Evolutionary conservation across 2,888 invertebrate genomes (phyloP).

Genomic region (Rosalia funebris): DNA sequence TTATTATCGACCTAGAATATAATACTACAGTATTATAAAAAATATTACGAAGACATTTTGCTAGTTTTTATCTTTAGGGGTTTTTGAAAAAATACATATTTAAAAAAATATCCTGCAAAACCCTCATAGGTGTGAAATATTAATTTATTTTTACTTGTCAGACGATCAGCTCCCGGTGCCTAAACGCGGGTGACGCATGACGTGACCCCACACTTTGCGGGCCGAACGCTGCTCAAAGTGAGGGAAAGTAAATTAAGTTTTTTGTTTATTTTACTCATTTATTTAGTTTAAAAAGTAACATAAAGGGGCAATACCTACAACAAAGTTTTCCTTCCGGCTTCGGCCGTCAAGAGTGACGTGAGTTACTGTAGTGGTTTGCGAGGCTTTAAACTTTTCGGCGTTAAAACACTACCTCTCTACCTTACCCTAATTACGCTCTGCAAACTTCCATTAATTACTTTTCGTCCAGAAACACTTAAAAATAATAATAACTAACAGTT

Average conservation of each 20-base stretch:
- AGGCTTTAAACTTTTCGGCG: constrained; percentile 16
- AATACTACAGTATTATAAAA: too few relatives aligned
- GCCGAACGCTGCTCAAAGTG: background rate
- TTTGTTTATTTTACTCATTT: constrained; percentile 8
- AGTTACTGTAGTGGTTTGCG: constrained; percentile 14
- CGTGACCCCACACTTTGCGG: background rate
- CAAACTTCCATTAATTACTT: constrained; percentile 9
- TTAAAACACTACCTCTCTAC: constrained; percentile 5
- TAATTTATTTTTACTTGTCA: background rate
- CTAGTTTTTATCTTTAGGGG: too few relatives aligned
- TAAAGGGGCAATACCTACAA: constrained; percentile 9
- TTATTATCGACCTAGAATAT: too few relatives aligned
- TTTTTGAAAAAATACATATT: too few relatives aligned
- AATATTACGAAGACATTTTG: too few relatives aligned
- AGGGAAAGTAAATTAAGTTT: background rate
- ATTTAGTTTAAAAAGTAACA: constrained; percentile 11
- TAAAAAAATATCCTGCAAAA: too few relatives aligned
- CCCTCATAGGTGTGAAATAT: too few relatives aligned
- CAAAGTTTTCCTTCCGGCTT: constrained; percentile 9
- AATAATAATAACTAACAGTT: constrained; percentile 5
- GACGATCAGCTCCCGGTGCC: background rate
- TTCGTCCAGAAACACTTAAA: constrained; percentile 1
- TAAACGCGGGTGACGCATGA: background rate
- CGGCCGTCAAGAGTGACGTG: constrained; percentile 10
- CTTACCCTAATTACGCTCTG: constrained; percentile 8